Conservation (phyloP, 2,113 vertebrate genomes). For the Cyprichromis sp. region DNA sequence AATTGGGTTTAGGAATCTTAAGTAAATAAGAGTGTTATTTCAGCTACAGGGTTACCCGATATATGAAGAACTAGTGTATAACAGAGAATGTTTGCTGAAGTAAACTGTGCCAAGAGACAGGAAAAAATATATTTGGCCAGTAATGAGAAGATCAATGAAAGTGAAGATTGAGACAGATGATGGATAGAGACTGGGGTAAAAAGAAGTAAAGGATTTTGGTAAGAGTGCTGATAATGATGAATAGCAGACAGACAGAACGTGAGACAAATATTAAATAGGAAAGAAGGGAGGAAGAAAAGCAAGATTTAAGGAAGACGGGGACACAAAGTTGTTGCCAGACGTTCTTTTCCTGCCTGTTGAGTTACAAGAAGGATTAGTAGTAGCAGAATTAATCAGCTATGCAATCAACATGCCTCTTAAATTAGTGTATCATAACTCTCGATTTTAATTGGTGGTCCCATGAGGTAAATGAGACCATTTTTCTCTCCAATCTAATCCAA, state of each 20-base stretch:
- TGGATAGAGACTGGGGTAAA: slow-evolving; percentile 25
- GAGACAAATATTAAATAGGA: slow-evolving; percentile 8
- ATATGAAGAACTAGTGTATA: neutral
- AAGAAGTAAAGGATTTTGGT: slow-evolving; percentile 10
- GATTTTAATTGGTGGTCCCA: slow-evolving; percentile 12
- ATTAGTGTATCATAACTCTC: slow-evolving; percentile 9
- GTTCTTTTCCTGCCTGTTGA: neutral
- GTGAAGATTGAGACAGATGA: slow-evolving; percentile 46
- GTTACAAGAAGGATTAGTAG: neutral
- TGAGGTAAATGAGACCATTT: slow-evolving; percentile 40
- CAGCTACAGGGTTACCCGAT: neutral
- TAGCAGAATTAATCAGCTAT: slow-evolving; percentile 4
- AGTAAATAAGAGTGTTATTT: neutral
- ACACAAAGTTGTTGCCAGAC: neutral
- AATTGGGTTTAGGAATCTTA: neutral
- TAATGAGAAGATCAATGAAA: slow-evolving; percentile 46
- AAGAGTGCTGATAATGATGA: slow-evolving; percentile 36
- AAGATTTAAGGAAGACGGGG: neutral
- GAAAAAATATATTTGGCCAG: slow-evolving; percentile 21
- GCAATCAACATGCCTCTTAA: slow-evolving; percentile 37
- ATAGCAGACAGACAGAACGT: slow-evolving; percentile 22
- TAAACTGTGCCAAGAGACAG: slow-evolving; percentile 6
- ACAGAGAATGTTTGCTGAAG: slow-evolving; percentile 1
- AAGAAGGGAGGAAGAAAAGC: neutral
- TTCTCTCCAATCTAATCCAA: slow-evolving; percentile 23